These are phyloP conservation scores for Antheraea assamensis DNA, from an alignment of 2,888 invertebrate species.

Conservation along the genomic window DNA sequence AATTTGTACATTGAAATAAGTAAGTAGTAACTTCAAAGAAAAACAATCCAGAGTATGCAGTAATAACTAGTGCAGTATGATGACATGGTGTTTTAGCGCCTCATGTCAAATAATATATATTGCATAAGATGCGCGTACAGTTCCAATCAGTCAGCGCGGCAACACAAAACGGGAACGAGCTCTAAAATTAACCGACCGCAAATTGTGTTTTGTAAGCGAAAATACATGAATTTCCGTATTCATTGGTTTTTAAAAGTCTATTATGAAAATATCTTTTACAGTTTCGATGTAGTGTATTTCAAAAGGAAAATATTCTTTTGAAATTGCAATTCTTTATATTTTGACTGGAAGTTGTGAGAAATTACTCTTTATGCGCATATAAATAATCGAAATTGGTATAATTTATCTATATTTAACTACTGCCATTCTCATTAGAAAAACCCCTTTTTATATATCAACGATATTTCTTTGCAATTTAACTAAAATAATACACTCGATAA, in stretches of 20 bases:
- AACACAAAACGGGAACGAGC: constrained; percentile 6
- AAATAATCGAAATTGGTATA: neutral
- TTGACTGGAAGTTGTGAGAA: neutral
- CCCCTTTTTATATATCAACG: too few species aligned
- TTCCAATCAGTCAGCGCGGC: constrained; percentile 14
- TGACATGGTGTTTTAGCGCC: neutral
- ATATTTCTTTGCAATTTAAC: too few species aligned
- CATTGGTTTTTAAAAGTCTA: neutral
- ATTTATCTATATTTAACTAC: neutral
- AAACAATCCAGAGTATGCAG: neutral
- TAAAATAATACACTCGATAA: too few species aligned
- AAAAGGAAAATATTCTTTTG: neutral
- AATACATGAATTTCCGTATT: constrained; percentile 8
- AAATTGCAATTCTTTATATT: neutral
- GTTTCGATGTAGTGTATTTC: neutral
- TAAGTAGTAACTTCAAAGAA: too few species aligned
- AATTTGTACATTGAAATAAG: too few species aligned
- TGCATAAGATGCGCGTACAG: constrained; percentile 12
- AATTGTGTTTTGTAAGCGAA: constrained; percentile 6
- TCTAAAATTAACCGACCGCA: constrained; percentile 14
- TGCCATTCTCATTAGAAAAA: neutral
- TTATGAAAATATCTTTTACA: neutral
- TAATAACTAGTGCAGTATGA: neutral
- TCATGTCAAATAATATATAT: neutral
- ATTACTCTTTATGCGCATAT: neutral